These are phyloP conservation scores for Gopherus evgoodei DNA, from an alignment of 2,113 vertebrate species.

Conservation along the genomic window DNA sequence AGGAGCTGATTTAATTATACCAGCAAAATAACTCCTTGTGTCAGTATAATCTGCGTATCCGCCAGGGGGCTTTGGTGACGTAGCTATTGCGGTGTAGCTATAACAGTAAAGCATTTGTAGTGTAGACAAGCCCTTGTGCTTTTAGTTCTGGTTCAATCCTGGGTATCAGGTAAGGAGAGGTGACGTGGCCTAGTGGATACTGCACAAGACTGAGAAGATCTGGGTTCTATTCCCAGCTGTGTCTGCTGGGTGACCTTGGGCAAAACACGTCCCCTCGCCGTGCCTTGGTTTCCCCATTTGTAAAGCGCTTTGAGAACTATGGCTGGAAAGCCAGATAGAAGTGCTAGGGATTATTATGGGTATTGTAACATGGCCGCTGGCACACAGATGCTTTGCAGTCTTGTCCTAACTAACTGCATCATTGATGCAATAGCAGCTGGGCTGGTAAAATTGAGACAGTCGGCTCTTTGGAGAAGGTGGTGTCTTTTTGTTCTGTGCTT, in stretches of 20 bases:
- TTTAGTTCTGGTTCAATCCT: not conserved
- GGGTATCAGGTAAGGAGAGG: not conserved
- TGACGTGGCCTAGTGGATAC: not conserved
- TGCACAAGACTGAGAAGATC: not conserved
- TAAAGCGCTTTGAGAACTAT: not conserved
- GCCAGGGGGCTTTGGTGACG: not conserved
- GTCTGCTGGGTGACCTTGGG: not conserved
- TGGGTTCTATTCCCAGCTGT: not conserved
- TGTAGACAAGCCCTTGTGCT: not conserved
- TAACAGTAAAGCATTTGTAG: not conserved
- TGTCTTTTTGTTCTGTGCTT: not conserved
- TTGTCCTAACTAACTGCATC: not conserved
- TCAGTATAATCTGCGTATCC: not conserved
- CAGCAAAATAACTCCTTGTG: not conserved
- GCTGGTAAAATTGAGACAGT: not conserved
- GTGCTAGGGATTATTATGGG: not conserved
- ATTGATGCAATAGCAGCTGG: not conserved
- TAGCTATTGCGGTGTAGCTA: not conserved
- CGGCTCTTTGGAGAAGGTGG: not conserved
- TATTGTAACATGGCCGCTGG: not conserved
- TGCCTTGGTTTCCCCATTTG: not conserved
- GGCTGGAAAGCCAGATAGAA: not conserved
- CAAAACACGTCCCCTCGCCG: not conserved
- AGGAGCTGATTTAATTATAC: not conserved
- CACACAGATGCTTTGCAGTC: not conserved